phyloP scores from a whole-genome alignment of 2,113 vertebrate species.

The Pygoscelis adeliae region DNA sequence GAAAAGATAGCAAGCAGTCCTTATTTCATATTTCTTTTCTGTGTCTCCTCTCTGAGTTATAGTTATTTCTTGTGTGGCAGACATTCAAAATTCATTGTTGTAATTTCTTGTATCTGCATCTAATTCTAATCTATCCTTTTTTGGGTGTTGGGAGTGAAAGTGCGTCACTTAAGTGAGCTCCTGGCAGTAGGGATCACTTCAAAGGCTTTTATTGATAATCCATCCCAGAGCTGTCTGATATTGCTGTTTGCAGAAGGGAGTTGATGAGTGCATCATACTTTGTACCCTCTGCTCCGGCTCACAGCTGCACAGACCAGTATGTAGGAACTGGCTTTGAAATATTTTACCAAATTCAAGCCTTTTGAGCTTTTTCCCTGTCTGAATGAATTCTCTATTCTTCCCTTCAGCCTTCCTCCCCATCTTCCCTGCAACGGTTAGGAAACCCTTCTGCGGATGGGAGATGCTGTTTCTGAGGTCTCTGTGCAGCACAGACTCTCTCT shows the following conservation, averaged over 20 bases:
- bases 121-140: neutral
- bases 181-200: neutral
- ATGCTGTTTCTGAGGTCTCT: neutral
- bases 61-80: neutral
- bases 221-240: neutral
- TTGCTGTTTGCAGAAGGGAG: neutral
- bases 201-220: slow-evolving; percentile 7
- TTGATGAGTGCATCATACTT: neutral
- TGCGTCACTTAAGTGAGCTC: neutral
- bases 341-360: neutral
- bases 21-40: neutral
- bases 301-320: neutral
- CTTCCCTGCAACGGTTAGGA: neutral
- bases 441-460: neutral
- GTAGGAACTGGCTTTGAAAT: neutral
- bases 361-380: neutral
- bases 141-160: neutral
- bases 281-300: neutral
- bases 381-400: neutral
- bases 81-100: neutral
- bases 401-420: neutral
- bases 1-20: neutral
- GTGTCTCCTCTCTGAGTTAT: neutral
- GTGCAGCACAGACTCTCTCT: neutral
- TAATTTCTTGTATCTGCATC: neutral